Evolutionary conservation across 2,888 invertebrate genomes (phyloP).

Genomic region (Rhagium mordax): DNA sequence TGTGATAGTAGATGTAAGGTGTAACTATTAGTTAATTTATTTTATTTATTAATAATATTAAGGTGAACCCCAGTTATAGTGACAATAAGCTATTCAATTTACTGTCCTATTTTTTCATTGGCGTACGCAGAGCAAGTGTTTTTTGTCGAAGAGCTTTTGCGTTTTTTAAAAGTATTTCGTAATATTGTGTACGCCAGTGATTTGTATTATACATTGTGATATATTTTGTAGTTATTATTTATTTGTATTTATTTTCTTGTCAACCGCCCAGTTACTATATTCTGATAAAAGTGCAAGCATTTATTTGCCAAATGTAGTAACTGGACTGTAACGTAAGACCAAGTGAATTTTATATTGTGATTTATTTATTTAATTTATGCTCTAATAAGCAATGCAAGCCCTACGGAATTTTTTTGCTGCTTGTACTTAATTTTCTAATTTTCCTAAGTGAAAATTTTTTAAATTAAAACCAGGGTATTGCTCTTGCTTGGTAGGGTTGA

Average conservation of each 20-base stretch:
- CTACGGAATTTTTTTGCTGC: background rate
- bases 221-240: slow-evolving; percentile 41
- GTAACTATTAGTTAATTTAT: slow-evolving; percentile 28
- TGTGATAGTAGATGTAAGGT: slow-evolving; percentile 26
- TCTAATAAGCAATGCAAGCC: background rate
- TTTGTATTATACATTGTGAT: slow-evolving; percentile 49
- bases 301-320: background rate
- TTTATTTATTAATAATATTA: slow-evolving; percentile 43
- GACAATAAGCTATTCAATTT: slow-evolving; percentile 19
- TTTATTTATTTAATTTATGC: background rate
- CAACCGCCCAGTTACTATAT: slow-evolving; percentile 6
- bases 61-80: background rate
- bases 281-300: background rate
- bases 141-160: background rate
- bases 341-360: background rate
- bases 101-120: slow-evolving; percentile 21
- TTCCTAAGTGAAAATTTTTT: background rate
- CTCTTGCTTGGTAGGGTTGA: background rate
- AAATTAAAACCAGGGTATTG: background rate
- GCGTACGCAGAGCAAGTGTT: background rate
- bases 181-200: slow-evolving; percentile 20
- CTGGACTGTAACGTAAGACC: background rate
- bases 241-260: slow-evolving; percentile 26
- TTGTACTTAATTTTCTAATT: background rate
- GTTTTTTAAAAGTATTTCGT: background rate